Evolutionary conservation across 2,113 vertebrate species (phyloP), one percentile per base, ranked within the genome.

Genomic region (Osmerus eperlanus): DNA sequence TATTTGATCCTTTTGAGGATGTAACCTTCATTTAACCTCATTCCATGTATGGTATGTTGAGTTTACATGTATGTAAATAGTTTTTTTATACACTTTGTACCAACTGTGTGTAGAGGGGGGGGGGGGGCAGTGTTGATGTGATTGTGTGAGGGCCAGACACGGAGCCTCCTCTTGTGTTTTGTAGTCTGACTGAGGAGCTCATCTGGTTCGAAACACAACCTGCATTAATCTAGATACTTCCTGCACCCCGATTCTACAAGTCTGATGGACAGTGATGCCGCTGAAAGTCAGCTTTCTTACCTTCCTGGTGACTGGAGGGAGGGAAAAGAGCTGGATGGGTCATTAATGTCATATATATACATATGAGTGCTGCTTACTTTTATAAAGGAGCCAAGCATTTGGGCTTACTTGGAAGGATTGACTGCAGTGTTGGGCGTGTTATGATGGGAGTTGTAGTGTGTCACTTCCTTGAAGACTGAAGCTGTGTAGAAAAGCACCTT

Each of bases 41-140:
- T 82, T 90, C 78, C 76, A 70, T 84, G 71, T 66, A 3, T 74
- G 63, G 77, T 71, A 83, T 75, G 73, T 83, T 76, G 58, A 71
- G 28, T 72, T 65, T 36, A 71, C 18, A 52, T 58, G 32, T 55
- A 1, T 55, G 64, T 63, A 56, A 62, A 32, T 70, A 29, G 73
- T 73, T 61, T 65, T 65, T 74, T 77, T 78, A 74, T 67, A 16
- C 76, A 65, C 58, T 15, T 5, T 59, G 64, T 36, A 36, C n/a
- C 23, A 19, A 15, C 41, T 68, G 19, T 70, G 32, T 19, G 67
- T 71, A 65, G 25, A 58, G 67, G 29, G 73, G 21, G 21, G 21
- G 21, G 21, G 28, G 56, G 66, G 41, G 16, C 16, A 19, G 36
- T 56, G n/a, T 8, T 66, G 64, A 11, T 67, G 53, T 54, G 60